phyloP scores from a whole-genome alignment of 2,888 invertebrate species.

The Cenopis cana region DNA sequence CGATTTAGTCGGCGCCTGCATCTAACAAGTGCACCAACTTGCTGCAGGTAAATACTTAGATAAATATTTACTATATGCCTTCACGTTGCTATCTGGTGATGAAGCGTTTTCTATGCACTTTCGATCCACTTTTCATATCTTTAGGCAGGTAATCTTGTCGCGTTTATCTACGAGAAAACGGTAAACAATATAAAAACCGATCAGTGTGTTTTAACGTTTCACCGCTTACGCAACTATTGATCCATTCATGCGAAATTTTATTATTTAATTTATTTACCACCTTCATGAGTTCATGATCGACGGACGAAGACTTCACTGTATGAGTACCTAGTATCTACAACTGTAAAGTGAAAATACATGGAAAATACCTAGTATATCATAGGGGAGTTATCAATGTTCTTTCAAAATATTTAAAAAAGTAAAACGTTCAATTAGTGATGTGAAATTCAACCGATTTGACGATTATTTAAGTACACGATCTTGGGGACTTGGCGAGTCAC shows the following conservation, averaged over 20 bases:
- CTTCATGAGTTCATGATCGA: slow-evolving; percentile 10
- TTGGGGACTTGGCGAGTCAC: no score
- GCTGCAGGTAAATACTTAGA: slow-evolving; percentile 39
- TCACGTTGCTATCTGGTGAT: slow-evolving; percentile 19
- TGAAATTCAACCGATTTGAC: not conserved
- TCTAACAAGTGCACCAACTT: slow-evolving; percentile 28
- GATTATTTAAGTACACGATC: not conserved
- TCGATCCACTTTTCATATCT: not conserved
- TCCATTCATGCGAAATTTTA: not conserved
- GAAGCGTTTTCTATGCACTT: slow-evolving; percentile 2
- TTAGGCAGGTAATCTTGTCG: not conserved
- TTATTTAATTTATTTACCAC: not conserved
- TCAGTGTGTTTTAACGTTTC: slow-evolving; percentile 11
- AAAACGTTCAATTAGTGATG: not conserved
- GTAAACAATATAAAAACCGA: slow-evolving; percentile 4
- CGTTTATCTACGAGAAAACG: not conserved
- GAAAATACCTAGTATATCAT: not conserved
- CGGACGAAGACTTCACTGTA: not conserved
- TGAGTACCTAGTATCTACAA: no score
- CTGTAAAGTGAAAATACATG: not conserved
- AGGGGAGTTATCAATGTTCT: not conserved
- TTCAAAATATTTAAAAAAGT: not conserved
- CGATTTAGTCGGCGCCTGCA: slow-evolving; percentile 41
- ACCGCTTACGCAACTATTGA: not conserved
- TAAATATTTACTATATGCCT: slow-evolving; percentile 10